These are phyloP conservation scores for Phrynocephalus versicolor DNA, from an alignment of 2,113 vertebrate genomes.

Conservation along the genomic window DNA sequence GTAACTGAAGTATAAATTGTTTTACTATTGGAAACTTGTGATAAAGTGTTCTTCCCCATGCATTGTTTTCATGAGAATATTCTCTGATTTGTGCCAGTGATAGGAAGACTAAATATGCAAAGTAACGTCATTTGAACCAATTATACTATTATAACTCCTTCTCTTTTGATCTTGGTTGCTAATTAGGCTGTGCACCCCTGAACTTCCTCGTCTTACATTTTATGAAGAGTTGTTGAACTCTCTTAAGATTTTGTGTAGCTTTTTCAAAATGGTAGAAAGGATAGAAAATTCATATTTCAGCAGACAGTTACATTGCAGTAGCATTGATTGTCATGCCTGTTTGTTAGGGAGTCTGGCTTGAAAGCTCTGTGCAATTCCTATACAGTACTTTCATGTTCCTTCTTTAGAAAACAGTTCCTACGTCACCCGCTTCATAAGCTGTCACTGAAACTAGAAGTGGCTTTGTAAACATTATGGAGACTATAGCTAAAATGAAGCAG, in stretches of 20 bases:
- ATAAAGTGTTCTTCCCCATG: neutral
- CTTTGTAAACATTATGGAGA: neutral
- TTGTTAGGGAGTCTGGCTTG: neutral
- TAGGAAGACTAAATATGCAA: neutral
- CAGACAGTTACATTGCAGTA: neutral
- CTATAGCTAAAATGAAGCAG: neutral
- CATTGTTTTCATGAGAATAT: neutral
- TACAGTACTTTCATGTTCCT: neutral
- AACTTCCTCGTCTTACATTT: neutral
- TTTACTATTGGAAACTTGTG: neutral
- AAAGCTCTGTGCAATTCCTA: neutral
- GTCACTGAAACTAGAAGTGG: neutral
- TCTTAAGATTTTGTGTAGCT: neutral
- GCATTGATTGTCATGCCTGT: neutral
- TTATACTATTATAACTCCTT: too few relatives aligned
- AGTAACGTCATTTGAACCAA: neutral
- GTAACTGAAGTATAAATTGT: neutral
- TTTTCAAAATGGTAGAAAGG: neutral
- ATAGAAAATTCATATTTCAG: neutral
- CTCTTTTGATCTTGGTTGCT: neutral
- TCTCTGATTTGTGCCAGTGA: neutral
- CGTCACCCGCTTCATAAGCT: neutral
- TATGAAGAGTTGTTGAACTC: neutral
- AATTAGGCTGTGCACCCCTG: neutral
- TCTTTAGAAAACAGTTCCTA: neutral